These are phyloP conservation scores for Ganaspis brasiliensis DNA, from an alignment of 2,888 invertebrate genomes.

Conservation along the genomic window DNA sequence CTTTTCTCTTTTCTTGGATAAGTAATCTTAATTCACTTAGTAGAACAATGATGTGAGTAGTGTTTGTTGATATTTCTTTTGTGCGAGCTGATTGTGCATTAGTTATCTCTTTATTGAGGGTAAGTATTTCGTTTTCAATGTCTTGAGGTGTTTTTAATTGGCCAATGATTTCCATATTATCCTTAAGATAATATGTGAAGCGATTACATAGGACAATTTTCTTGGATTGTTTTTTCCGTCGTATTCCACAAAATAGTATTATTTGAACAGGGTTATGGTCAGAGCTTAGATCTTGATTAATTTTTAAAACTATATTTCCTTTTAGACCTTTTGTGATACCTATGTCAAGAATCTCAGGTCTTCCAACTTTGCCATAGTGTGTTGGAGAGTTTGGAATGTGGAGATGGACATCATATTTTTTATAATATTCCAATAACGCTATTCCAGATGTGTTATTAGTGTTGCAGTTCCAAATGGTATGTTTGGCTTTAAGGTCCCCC, in stretches of 20 bases:
- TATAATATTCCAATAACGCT: constrained; percentile 35
- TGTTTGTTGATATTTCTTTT: too few relatives aligned
- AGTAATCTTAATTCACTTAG: too few relatives aligned
- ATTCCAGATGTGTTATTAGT: constrained; percentile 45
- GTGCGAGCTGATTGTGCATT: too few relatives aligned
- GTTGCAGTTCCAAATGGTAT: constrained; percentile 60
- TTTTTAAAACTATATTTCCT: constrained; percentile 49
- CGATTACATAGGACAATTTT: too few relatives aligned
- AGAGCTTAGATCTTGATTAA: constrained; percentile 61
- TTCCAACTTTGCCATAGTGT: constrained; percentile 63
- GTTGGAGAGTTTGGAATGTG: constrained; percentile 57
- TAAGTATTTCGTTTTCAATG: too few relatives aligned
- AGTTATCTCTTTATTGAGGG: too few relatives aligned
- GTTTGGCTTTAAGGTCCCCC: constrained; percentile 52
- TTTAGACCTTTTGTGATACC: constrained; percentile 59
- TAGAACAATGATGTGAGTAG: too few relatives aligned
- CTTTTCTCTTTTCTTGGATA: too few relatives aligned
- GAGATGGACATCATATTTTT: constrained; percentile 2
- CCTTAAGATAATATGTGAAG: too few relatives aligned
- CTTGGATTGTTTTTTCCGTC: neutral
- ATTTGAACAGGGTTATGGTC: constrained; percentile 63
- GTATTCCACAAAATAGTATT: constrained; percentile 6
- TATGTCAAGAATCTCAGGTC: constrained; percentile 65
- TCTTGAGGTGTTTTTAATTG: too few relatives aligned
- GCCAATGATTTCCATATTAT: too few relatives aligned